Base-by-base conservation (phyloP, 2,888 invertebrate genomes). In the Epinotia brunnichana region DNA sequence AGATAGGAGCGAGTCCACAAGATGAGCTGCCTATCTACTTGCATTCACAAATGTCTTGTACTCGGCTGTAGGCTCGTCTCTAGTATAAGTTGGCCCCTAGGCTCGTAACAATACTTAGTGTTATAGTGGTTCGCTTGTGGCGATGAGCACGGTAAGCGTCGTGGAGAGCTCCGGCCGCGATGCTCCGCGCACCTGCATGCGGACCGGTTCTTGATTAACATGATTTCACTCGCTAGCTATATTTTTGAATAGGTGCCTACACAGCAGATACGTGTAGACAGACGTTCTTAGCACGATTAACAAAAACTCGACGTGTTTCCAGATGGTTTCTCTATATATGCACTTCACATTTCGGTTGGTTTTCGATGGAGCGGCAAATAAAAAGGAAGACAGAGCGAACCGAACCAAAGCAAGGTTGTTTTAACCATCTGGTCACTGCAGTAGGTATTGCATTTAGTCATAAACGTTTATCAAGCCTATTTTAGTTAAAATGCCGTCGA, bases 201-300 rank as follows among this genome's bases (percentile, higher is more conserved):
- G 82, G 29, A 92, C 92, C 87, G 90, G 92, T 91, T 89, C 81
- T 35, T 79, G 78, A 81, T 78, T 85, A 90, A 91, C 90, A 90
- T 85, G 90, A 90, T 92, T 92, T 91, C 90, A 89, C 91, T 91
- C 66, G 69, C 73, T 73, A 69, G 74, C 17, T 61, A 35, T 51
- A 59, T 19, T 60, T 13, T 19, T 17, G 19, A n/a, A 21, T 54
- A n/a, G 13, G 59, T 24, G 41, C 51, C 48, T 70, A 48, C 41
- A n/a, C 48, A n/a, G n/a, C 7, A 5, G 7, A 13, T 48, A 48
- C 48, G 7, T n/a, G 48, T 7, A 48, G 10, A 48, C 24, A 63
- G 35, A 35, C 13, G 19, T 35, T 13, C 63, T 48, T 48, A 11
- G 41, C 48, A n/a, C 17, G n/a, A 61, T 11, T 19, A 21, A 35